Percentiles rank a stretch among this genome's conserved stretches.
phyloP scores from a whole-genome alignment of 2,113 vertebrate species.

The Calypte anna region DNA sequence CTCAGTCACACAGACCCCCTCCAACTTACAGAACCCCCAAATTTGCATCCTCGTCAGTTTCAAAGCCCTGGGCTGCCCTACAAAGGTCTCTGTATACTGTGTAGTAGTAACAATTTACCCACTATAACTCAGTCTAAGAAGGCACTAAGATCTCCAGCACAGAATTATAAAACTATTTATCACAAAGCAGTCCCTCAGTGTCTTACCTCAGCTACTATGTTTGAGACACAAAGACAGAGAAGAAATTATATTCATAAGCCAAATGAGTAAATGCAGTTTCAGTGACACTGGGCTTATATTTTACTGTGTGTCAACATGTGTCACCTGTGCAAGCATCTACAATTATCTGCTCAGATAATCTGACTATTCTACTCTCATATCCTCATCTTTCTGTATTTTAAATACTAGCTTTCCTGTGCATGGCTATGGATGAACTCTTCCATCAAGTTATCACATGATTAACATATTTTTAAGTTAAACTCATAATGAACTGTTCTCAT shows the following conservation, averaged over 20 bases:
- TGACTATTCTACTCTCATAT: neutral
- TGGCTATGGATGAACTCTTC: neutral
- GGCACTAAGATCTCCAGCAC: neutral
- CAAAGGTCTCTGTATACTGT: neutral
- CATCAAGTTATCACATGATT: neutral
- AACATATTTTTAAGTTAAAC: neutral
- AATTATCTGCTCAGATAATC: neutral
- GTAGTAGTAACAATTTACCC: neutral
- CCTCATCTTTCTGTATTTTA: neutral
- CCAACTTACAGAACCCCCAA: accelerated
- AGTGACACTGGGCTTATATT: neutral
- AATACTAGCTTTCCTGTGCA: neutral
- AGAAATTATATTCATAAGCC: neutral
- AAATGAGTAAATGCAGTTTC: neutral
- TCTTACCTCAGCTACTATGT: neutral
- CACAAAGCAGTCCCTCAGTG: neutral
- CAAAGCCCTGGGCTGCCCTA: accelerated
- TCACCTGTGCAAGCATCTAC: neutral
- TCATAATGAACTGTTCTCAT: neutral
- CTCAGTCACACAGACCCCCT: accelerated
- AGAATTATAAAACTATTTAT: neutral
- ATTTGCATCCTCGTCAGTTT: neutral
- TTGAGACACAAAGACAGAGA: neutral
- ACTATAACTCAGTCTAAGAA: neutral
- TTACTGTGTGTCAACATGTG: accelerated